A percentile compares a stretch with the other conserved stretches of the same genome.
Evolutionary conservation across 2,888 invertebrate genomes (phyloP).

Genomic region (Synergus umbraculus): DNA sequence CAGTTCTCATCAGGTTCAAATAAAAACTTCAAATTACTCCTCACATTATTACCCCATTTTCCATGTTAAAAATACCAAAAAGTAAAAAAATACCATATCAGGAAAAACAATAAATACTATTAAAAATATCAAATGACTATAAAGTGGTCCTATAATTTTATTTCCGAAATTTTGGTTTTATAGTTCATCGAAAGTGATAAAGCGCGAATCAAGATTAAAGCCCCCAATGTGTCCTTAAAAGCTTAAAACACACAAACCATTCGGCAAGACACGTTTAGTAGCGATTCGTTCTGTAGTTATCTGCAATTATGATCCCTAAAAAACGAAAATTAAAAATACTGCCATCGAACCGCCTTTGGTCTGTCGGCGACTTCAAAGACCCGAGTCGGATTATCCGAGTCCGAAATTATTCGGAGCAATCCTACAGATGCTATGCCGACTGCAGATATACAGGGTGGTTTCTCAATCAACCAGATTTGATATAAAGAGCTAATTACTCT

Average conservation of each 20-base stretch:
- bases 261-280: conserved; percentile 31
- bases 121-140: neutral
- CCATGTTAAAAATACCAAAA: no score
- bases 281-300: conserved; percentile 40
- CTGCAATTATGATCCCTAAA: conserved; percentile 40
- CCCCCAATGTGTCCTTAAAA: conserved; percentile 29
- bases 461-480: conserved; percentile 23
- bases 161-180: neutral
- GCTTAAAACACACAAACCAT: conserved; percentile 39
- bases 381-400: conserved; percentile 29
- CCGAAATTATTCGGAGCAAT: conserved; percentile 38
- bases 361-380: conserved; percentile 40
- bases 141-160: neutral
- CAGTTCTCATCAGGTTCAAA: conserved; percentile 4
- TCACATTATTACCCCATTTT: no score
- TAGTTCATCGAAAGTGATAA: conserved; percentile 19
- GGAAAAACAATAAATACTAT: neutral
- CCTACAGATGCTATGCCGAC: conserved; percentile 32
- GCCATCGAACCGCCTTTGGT: conserved; percentile 35
- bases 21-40: neutral
- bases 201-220: neutral
- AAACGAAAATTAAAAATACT: conserved; percentile 31
- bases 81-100: no score
- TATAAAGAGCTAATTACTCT: conserved; percentile 16
- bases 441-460: conserved; percentile 33